Base-by-base conservation (phyloP, 1,140 invertebrate genomes). In the Drosophila ercepeae region DNA sequence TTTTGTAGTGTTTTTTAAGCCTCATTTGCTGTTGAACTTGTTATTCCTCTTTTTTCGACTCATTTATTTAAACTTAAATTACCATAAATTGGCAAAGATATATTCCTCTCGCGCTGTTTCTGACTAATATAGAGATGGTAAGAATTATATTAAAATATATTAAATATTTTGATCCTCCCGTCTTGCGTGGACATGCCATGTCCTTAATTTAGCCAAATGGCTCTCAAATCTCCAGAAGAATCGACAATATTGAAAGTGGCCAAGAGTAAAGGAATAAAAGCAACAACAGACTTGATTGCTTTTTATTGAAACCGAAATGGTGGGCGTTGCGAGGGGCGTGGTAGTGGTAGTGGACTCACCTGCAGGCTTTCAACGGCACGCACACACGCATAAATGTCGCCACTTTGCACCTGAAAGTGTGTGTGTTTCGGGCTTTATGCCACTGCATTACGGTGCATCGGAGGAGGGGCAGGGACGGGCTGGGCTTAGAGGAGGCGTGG, bases 341-440 rank as follows among this genome's bases (percentile, higher is more conserved):
- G 67, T 25, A 19, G 53, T 59, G 46, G 54, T 51, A 29, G 6
- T 21, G 34, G 29, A 2, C n/a, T 13, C 2, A 14, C 13, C n/a
- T 2, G 14, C 58, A 46, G 27, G 50, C 44, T 67, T 68, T 69
- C 42, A 32, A 34, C 21, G 50, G 45, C 48, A 52, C 63, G 70
- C 78, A 78, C 69, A 83, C 70, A 73, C 67, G 76, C 81, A 86
- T 84, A 84, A 84, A 81, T 69, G 72, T 55, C 55, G 81, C 81
- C 76, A 79, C 75, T 84, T 84, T 73, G 48, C 39, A 59, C 49
- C 50, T 55, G 79, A 84, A 58, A 73, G 75, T 79, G 67, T 76
- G 65, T 76, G 51, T 23, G 11, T 52, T 69, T 39, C 21, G 19
- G 48, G 27, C 25, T 1, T 8, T 25, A n/a, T 41, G 14, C 39